These are phyloP conservation scores for Phymanthus crucifer DNA, from an alignment of 92 coral and sea anemone genomes.

Conservation along the genomic window DNA sequence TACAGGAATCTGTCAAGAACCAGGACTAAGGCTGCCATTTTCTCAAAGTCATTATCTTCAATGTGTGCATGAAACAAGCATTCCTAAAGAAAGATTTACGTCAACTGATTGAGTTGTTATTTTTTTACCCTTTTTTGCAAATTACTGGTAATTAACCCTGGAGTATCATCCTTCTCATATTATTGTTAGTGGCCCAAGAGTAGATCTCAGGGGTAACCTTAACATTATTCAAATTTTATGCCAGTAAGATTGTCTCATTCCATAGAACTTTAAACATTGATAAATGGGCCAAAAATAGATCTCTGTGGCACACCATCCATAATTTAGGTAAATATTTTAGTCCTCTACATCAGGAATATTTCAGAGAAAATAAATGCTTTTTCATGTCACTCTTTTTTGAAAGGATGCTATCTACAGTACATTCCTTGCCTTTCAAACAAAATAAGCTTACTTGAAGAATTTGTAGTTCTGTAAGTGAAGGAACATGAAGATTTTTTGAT, in stretches of 20 bases:
- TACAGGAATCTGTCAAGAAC: constrained; percentile 89
- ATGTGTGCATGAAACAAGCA: constrained; percentile 76
- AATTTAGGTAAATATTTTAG: neutral
- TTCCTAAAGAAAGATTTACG: constrained; percentile 51
- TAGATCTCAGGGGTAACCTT: neutral
- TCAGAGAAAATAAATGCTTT: neutral
- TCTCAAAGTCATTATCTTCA: constrained; percentile 59
- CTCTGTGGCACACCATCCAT: neutral
- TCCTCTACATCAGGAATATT: neutral
- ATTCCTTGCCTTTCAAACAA: neutral
- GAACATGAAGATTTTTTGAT: constrained; percentile 54
- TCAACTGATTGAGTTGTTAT: no score
- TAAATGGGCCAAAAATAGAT: neutral
- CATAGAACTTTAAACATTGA: no score
- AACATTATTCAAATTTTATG: neutral
- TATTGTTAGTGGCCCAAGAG: neutral
- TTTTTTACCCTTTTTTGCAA: neutral
- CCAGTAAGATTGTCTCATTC: no score
- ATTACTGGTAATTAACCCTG: neutral
- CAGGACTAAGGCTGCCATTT: constrained; percentile 79
- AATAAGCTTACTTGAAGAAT: constrained; percentile 67
- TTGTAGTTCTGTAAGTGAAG: constrained; percentile 67
- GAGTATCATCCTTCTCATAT: neutral
- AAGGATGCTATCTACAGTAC: neutral
- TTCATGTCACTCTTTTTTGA: neutral